These are phyloP conservation scores for Anolis sagrei DNA, from an alignment of 2,113 vertebrate species.

Conservation along the genomic window DNA sequence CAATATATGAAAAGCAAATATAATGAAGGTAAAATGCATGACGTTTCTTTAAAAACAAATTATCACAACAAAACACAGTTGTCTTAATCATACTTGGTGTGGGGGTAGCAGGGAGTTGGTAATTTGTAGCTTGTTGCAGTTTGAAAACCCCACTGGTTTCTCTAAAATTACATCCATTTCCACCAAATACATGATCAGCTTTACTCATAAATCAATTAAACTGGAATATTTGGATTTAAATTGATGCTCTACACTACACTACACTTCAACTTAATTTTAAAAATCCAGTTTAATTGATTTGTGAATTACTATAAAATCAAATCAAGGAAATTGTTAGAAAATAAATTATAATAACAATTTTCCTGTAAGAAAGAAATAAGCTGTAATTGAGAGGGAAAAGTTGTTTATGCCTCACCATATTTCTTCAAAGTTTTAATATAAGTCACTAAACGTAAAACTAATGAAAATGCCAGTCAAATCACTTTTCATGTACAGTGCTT, in stretches of 20 bases:
- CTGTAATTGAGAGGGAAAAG: not conserved
- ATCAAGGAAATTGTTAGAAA: slow-evolving; percentile 6
- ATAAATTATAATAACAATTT: slow-evolving; percentile 20
- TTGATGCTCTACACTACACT: not conserved
- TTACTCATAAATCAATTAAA: slow-evolving; percentile 5
- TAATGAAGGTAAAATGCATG: not conserved
- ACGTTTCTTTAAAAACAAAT: not conserved
- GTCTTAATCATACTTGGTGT: too few species aligned
- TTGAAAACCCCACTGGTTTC: not conserved
- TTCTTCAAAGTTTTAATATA: too few species aligned
- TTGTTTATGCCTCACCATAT: too few species aligned
- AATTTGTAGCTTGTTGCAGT: too few species aligned
- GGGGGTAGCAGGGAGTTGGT: too few species aligned
- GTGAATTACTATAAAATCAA: not conserved
- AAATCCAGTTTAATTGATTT: slow-evolving; percentile 6
- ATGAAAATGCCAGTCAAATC: too few species aligned
- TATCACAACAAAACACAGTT: not conserved
- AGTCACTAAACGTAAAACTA: too few species aligned
- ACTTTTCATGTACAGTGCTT: too few species aligned
- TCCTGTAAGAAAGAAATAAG: not conserved
- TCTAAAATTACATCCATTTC: not conserved
- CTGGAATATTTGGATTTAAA: not conserved
- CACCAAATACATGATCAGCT: not conserved
- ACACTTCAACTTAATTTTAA: slow-evolving; percentile 10
- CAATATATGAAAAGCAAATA: not conserved